Percentiles rank a stretch among this genome's conserved stretches.
These are phyloP conservation scores for Lanistes nyassanus DNA, from an alignment of 1,140 invertebrate species.

Conservation along the genomic window DNA sequence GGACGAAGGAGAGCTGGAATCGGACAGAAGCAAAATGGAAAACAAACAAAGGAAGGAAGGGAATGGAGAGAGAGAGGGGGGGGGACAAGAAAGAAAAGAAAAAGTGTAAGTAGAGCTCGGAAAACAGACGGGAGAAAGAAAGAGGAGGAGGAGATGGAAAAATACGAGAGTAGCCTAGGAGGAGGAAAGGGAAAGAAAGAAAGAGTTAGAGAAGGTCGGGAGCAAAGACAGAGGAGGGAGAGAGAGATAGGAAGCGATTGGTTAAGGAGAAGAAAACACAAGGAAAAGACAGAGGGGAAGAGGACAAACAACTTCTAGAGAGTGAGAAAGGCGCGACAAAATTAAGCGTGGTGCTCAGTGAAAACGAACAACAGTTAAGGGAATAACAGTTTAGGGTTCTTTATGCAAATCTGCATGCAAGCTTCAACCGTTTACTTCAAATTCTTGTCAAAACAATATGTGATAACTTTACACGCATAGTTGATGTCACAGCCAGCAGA, in stretches of 20 bases:
- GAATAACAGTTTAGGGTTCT: no score
- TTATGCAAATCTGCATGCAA: no score
- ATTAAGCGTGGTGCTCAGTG: no score
- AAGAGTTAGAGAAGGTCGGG: neutral
- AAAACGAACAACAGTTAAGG: no score
- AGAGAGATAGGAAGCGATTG: neutral
- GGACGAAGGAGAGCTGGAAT: no score
- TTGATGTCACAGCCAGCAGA: no score
- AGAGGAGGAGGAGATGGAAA: neutral
- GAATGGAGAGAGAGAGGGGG: no score
- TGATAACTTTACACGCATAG: no score
- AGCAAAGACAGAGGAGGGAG: neutral
- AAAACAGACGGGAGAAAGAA: neutral
- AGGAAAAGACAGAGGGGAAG: neutral
- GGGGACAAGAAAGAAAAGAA: constrained; percentile 3
- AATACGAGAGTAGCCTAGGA: neutral
- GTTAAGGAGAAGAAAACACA: no score
- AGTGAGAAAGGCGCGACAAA: no score
- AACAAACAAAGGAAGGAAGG: neutral
- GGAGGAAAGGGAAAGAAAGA: constrained; percentile 6
- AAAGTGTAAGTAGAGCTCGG: neutral
- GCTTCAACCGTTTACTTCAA: no score
- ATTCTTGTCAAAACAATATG: no score
- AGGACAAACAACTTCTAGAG: neutral
- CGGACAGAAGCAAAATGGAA: neutral